phyloP scores from a whole-genome alignment of 2,888 invertebrate genomes.

The Pristionchus fissidentatus region DNA sequence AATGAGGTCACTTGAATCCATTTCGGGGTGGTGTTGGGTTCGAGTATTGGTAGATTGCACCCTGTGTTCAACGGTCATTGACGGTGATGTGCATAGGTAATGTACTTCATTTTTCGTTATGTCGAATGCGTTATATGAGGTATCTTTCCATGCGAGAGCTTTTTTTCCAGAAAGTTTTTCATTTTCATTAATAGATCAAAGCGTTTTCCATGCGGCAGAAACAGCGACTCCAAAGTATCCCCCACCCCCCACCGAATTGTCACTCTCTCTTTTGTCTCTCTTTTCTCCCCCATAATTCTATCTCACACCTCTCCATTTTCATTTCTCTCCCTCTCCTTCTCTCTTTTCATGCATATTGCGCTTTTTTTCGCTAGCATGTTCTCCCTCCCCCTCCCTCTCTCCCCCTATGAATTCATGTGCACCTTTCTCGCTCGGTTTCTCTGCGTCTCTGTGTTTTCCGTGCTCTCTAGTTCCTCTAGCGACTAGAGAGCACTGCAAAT shows the following conservation, averaged over 20 bases:
- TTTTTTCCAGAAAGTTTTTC: no score
- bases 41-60: no score
- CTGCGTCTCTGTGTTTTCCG: background rate
- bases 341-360: constrained; percentile 36
- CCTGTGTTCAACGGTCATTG: no score
- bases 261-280: background rate
- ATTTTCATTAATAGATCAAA: no score
- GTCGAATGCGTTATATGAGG: no score
- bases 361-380: constrained; percentile 8
- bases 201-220: no score
- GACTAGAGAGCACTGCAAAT: background rate
- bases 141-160: no score
- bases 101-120: no score
- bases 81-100: no score
- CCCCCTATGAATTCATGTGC: background rate
- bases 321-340: background rate
- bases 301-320: constrained; percentile 17
- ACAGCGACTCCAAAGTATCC: no score
- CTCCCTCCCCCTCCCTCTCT: constrained; percentile 34
- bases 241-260: background rate
- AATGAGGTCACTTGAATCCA: no score
- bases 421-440: background rate
- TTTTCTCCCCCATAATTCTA: background rate
- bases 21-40: no score
- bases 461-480: background rate